Evolutionary conservation across 2,888 invertebrate species (phyloP).

Genomic region (Tenthredo distinguenda): DNA sequence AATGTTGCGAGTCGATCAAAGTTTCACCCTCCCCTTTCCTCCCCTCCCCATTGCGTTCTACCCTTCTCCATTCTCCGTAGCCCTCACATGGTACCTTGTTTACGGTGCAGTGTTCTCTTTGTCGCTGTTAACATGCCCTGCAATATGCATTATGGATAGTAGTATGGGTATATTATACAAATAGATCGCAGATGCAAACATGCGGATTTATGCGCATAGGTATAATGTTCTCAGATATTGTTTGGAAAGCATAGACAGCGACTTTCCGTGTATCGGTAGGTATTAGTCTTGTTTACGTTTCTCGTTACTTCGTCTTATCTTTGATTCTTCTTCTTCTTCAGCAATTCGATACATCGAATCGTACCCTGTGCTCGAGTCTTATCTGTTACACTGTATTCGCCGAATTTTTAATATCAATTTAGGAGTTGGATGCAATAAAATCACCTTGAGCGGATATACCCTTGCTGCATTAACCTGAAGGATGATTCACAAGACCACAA

Average conservation of each 20-base stretch:
- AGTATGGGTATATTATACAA: not conserved
- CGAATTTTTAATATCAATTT: not conserved
- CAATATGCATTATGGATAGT: slow-evolving; percentile 4
- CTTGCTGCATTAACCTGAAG: too few species aligned
- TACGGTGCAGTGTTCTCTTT: slow-evolving; percentile 33
- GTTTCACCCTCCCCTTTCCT: not conserved
- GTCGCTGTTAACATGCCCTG: slow-evolving; percentile 5
- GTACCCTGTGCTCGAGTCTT: too few species aligned
- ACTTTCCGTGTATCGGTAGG: too few species aligned
- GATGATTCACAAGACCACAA: too few species aligned
- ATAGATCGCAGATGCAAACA: not conserved
- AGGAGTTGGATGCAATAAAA: too few species aligned
- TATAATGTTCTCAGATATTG: not conserved
- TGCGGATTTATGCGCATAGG: not conserved
- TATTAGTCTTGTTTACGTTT: too few species aligned
- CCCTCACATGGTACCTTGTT: not conserved
- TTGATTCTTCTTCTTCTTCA: not conserved
- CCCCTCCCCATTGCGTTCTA: not conserved
- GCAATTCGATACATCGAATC: not conserved
- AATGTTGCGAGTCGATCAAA: slow-evolving; percentile 66
- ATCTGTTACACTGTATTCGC: not conserved
- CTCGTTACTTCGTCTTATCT: not conserved
- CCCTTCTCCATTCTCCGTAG: not conserved
- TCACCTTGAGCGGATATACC: too few species aligned
- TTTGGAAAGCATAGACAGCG: too few species aligned